Base-by-base conservation (phyloP, 2,888 invertebrate genomes). In the Tenthredo distinguenda region DNA sequence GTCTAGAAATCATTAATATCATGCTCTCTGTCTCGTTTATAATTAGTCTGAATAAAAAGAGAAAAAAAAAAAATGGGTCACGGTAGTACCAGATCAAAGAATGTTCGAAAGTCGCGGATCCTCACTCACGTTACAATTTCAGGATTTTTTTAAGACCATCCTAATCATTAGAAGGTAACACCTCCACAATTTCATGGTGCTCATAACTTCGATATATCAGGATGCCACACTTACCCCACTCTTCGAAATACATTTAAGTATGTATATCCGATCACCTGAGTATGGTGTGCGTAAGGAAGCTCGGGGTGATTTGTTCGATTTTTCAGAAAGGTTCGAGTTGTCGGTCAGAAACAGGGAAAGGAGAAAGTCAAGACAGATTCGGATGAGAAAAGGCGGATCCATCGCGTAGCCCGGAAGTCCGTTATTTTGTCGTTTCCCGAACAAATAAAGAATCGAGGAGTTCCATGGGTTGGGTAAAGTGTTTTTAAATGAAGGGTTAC, bases 401-500 rank as follows among this genome's bases (percentile, higher is more conserved):
- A 58, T 83, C 83, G 65, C 83, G 83, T 47, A 83, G 68, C 68
- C 68, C 79, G 85, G 85, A 85, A 85, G 81, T 85, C 85, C 47
- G 85, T 85, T 85, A 85, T 85, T 85, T 85, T 81, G 86, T 87
- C 86, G 86, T 88, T 89, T 83, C 86, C 85, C 84, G 82, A 86
- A 81, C 79, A 88, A 89, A 88, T 86, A 88, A 87, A 79, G 81
- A 71, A 81, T 85, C 71, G 85, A 88, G 88, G 85, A 87, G 68
- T 50, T 83, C 68, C 71, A 47, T 18, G 62, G 83, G 68, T 68
- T 50, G 83, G 40, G 83, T 83, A 83, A 83, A 83, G 83, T 83
- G 83, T 83, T 83, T 83, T 83, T 90, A 89, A 89, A 88, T 89
- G 88, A 85, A 86, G 87, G 90, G 88, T 83, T 83, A 65, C 83